Base-by-base conservation (phyloP, 2,113 vertebrate species). In the Edolisoma coerulescens region DNA sequence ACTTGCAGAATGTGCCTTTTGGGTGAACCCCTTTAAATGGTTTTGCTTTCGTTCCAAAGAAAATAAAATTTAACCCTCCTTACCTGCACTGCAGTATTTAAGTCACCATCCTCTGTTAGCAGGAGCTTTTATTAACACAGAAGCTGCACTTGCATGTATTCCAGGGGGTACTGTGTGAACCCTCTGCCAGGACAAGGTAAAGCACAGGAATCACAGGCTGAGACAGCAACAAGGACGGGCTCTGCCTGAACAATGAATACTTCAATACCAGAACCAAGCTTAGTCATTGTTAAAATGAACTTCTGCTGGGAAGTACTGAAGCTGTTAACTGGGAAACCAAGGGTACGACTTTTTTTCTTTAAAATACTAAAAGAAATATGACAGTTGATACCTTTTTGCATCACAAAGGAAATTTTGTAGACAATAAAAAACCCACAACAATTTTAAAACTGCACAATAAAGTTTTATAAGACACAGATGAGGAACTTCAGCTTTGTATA, bases 401-500 rank as follows among this genome's bases (percentile, higher is more conserved):
- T 73, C 64, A 61, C 10, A 27, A 53, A 64, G 37, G 35, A 53
- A 42, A 71, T 47, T 87, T 65, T 32, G 56, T 44, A 88, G 81
- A 71, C 60, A 94, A 75, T 7, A 7, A 63, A 94, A 78, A 20
- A 9, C 4, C 10, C 92, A n/a, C 74, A 74, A 83, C 33, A 10
- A 50, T 60, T 67, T 92, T 60, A 71, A 92, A 97, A 96, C 79
- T 59, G 69, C 57, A 83, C 79, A 87, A 84, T 70, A 24, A 89
- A 84, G 41, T 93, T 97, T 92, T 95, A 54, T 90, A 94, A 85
- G 90, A 96, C 73, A 84, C 26, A 81, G 70, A 74, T 87, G 60
- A 96, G 47, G 41, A 94, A 89, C 69, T 78, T 96, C 95, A 91
- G 79, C 53, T 87, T 97, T 94, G 95, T 96, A 97, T 94, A 91